These are phyloP conservation scores for Charina bottae DNA, from an alignment of 2,113 vertebrate genomes.

Conservation along the genomic window DNA sequence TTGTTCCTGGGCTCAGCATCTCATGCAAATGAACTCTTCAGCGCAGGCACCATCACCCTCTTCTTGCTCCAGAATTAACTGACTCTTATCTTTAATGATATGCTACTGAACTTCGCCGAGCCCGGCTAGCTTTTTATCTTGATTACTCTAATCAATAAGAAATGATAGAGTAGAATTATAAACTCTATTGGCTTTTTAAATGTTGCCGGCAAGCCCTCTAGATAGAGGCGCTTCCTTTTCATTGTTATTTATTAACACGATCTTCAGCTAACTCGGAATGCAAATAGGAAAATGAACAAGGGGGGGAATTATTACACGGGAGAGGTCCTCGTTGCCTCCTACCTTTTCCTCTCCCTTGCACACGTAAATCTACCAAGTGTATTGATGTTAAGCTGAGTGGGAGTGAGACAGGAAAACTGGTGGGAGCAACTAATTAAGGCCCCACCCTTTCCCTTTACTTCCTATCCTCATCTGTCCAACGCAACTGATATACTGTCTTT, in stretches of 20 bases:
- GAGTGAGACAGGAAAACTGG: neutral
- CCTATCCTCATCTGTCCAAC: neutral
- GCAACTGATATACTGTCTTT: neutral
- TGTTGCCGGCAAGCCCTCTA: conserved; percentile 79
- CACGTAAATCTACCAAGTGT: conserved; percentile 11
- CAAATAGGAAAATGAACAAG: conserved; percentile 66
- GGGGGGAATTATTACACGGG: conserved; percentile 33
- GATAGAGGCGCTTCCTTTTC: conserved; percentile 71
- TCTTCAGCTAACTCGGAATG: conserved; percentile 72
- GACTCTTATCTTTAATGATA: conserved; percentile 92
- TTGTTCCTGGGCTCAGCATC: conserved; percentile 87
- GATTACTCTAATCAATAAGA: conserved; percentile 92
- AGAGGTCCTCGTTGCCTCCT: conserved; percentile 16
- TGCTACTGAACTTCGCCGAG: conserved; percentile 83
- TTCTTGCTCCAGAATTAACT: conserved; percentile 86
- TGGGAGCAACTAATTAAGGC: conserved; percentile 34
- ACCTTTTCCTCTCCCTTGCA: neutral
- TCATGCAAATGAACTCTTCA: conserved; percentile 94
- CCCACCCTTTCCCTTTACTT: neutral
- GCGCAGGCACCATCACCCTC: conserved; percentile 83
- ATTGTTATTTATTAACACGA: conserved; percentile 82
- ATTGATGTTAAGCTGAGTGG: conserved; percentile 30
- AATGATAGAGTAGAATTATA: conserved; percentile 86
- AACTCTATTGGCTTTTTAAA: conserved; percentile 86
- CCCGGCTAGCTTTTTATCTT: conserved; percentile 86